Percentiles rank a stretch among this genome's conserved stretches.
Evolutionary conservation across 2,113 vertebrate genomes (phyloP).

Genomic region (Ctenodactylus gundi): DNA sequence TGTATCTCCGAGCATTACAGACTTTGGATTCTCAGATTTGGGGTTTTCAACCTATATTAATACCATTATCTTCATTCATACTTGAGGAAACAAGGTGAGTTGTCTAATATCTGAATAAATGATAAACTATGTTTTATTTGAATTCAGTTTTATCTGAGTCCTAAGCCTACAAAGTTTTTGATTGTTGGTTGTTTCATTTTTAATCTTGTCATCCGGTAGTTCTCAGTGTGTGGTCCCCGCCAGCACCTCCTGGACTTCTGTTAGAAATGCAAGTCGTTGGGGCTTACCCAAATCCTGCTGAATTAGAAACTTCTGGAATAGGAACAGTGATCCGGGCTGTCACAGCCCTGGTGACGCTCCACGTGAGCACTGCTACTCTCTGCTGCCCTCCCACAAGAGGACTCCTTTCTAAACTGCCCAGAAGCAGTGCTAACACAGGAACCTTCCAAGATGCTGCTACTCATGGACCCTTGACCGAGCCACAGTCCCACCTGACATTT

Average conservation of each 20-base stretch:
- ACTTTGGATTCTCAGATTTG: neutral
- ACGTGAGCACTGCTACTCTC: neutral
- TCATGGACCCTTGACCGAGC: neutral
- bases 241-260: neutral
- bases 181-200: neutral
- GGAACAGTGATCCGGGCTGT: neutral
- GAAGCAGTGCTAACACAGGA: neutral
- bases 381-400: neutral
- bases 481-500: neutral
- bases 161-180: neutral
- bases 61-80: neutral
- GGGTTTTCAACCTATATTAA: neutral
- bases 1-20: neutral
- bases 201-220: neutral
- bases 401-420: neutral
- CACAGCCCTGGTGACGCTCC: neutral
- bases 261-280: conserved; percentile 20
- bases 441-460: neutral
- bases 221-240: neutral
- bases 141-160: neutral
- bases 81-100: neutral
- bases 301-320: neutral
- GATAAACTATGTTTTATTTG: neutral
- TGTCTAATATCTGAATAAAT: neutral
- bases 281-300: neutral